phyloP scores from a whole-genome alignment of 2,888 invertebrate species.

The Baronia brevicornis region DNA sequence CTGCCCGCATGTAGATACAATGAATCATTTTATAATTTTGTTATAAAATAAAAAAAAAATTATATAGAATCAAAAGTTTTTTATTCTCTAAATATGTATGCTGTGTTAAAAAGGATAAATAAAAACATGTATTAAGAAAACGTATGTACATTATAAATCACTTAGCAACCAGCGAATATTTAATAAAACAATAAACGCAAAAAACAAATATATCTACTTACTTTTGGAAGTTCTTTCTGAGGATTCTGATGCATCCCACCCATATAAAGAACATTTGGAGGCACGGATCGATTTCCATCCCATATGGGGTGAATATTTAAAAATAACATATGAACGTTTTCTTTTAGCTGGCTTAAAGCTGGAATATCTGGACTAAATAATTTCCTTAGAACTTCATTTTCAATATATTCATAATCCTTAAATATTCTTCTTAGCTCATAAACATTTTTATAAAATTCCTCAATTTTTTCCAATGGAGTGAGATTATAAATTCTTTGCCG shows the following conservation, averaged over 20 bases:
- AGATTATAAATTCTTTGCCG: conserved; percentile 9
- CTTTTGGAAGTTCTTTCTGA: conserved; percentile 27
- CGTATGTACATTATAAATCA: too few relatives aligned
- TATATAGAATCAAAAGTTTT: too few relatives aligned
- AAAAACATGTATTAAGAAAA: too few relatives aligned
- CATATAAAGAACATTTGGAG: conserved; percentile 32
- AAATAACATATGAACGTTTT: conserved; percentile 33
- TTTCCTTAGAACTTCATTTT: conserved; percentile 20
- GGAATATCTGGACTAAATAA: too few relatives aligned
- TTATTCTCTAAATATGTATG: too few relatives aligned
- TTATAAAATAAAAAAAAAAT: too few relatives aligned
- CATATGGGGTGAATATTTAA: conserved; percentile 34
- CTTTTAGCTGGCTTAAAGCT: conserved; percentile 16
- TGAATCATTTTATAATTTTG: too few relatives aligned
- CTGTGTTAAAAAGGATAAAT: too few relatives aligned
- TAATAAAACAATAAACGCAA: too few relatives aligned
- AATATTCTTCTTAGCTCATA: background rate
- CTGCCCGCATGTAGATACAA: too few relatives aligned
- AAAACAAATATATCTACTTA: conserved; percentile 13
- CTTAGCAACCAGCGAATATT: too few relatives aligned
- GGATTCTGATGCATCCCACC: conserved; percentile 34
- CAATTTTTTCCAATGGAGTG: conserved; percentile 21
- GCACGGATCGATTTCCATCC: conserved; percentile 32
- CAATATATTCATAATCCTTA: conserved; percentile 8
- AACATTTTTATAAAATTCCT: conserved; percentile 13